Evolutionary conservation across 2,888 invertebrate species (phyloP).

Genomic region (Andrena fulva): DNA sequence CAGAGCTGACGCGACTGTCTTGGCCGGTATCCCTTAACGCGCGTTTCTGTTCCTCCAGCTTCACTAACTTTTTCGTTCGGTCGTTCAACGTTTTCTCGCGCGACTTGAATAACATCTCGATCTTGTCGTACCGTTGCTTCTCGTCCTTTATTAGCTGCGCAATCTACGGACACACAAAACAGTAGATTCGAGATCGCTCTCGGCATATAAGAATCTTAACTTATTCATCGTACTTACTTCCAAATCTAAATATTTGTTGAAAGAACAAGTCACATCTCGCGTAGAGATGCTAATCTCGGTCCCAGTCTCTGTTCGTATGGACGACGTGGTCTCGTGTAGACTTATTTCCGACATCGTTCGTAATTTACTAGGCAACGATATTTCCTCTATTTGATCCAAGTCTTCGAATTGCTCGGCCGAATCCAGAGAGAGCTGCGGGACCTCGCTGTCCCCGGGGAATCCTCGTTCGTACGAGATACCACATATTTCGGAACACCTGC

Average conservation of each 20-base stretch:
- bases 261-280: conserved; percentile 82
- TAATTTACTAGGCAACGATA: conserved; percentile 80
- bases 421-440: conserved; percentile 76
- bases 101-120: conserved; percentile 88
- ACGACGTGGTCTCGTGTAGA: conserved; percentile 83
- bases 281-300: conserved; percentile 84
- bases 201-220: not conserved
- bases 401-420: conserved; percentile 79
- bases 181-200: conserved; percentile 1
- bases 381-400: conserved; percentile 80
- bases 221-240: conserved; percentile 72
- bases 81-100: conserved; percentile 89
- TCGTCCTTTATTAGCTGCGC: conserved; percentile 89
- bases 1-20: conserved; percentile 84
- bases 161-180: conserved; percentile 80
- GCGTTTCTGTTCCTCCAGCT: conserved; percentile 88
- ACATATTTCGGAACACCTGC: conserved; percentile 72
- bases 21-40: conserved; percentile 82
- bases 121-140: conserved; percentile 88
- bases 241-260: conserved; percentile 82
- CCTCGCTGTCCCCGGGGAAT: conserved; percentile 67
- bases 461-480: conserved; percentile 75
- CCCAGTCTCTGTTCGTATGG: conserved; percentile 83
- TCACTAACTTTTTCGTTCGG: conserved; percentile 86
- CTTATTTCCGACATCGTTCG: conserved; percentile 83